Evolutionary conservation across 1,140 invertebrate species (phyloP), one percentile per base, ranked within the genome.

Genomic region (Globodera rostochiensis): DNA sequence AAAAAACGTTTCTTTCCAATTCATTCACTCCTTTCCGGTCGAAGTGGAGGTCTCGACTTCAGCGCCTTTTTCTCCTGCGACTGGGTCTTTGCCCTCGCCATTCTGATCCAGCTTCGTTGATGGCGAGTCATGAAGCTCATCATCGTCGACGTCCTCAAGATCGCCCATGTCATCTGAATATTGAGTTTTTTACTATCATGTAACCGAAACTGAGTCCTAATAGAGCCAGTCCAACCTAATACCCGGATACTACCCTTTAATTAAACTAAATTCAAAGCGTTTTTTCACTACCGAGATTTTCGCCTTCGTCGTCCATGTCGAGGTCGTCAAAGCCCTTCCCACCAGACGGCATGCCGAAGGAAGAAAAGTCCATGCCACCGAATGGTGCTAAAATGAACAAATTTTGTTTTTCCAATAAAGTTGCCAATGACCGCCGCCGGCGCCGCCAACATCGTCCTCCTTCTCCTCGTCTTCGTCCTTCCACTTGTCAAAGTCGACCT

Each of bases 401-500:
- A 57, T 76, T 76, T 53, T 19, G 36, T 36, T 36, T 36, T 36
- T 36, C 36, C 36, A 36, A 36, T 47, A 6, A n/a, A 21, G 5
- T 36, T 9, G 8, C n/a, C 21, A 74, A 6, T 7, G 36, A 79
- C 13, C 46, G 15, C 78, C 50, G 47, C 49, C 75, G 57, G 0
- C 25, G 36, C 80, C 80, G 25, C 21, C 75, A 50, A 0, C 36
- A 15, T 82, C 83, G 0, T 94, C 94, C 79, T 93, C 93, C 69
- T 94, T 94, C 79, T 93, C 93, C 79, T 95, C 94, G 88, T 94
- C 95, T 91, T 98, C 96, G 92, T 98, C 96, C 90, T 94, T 94
- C 96, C 96, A 98, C 91, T 96, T 95, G 86, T 95, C 94, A 90
- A 98, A 98, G 90, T 98, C 96, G 84, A 95, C 94, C 91, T 96